Conservation (phyloP, 1,140 invertebrate genomes). For the Centruroides vittatus region DNA sequence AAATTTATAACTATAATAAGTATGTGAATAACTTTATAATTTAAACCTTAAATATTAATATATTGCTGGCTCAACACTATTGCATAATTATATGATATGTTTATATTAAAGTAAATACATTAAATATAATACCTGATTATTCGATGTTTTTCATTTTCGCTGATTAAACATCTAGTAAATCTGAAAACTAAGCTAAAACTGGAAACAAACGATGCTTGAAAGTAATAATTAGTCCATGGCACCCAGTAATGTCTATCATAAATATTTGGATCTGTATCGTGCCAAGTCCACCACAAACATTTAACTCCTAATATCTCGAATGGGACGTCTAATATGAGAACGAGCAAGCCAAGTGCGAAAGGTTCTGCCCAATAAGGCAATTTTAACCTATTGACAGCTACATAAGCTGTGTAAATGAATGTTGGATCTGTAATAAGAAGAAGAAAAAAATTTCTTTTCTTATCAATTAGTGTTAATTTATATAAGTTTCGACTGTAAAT, state of each 20-base stretch:
- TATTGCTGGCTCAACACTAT: no score
- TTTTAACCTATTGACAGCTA: constrained; percentile 45
- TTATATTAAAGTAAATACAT: no score
- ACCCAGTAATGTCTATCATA: constrained; percentile 62
- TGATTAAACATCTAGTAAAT: constrained; percentile 37
- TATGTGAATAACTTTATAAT: no score
- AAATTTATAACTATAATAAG: no score
- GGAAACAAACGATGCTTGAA: constrained; percentile 56
- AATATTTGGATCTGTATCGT: constrained; percentile 70
- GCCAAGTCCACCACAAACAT: constrained; percentile 70
- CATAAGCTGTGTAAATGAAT: constrained; percentile 56
- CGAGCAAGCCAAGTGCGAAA: constrained; percentile 53
- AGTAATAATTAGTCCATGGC: constrained; percentile 61
- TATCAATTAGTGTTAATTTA: background rate
- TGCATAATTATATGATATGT: no score
- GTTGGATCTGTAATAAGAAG: constrained; percentile 40
- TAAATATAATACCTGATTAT: background rate
- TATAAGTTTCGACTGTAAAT: no score
- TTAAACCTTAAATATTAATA: no score
- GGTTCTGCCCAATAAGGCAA: constrained; percentile 50
- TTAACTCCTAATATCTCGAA: constrained; percentile 67
- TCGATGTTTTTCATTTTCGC: constrained; percentile 29
- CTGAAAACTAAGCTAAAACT: constrained; percentile 55
- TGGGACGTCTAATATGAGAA: constrained; percentile 58
- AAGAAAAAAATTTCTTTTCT: background rate